Base-by-base conservation (phyloP, 2,888 invertebrate species). In the Lochmaea capreae region DNA sequence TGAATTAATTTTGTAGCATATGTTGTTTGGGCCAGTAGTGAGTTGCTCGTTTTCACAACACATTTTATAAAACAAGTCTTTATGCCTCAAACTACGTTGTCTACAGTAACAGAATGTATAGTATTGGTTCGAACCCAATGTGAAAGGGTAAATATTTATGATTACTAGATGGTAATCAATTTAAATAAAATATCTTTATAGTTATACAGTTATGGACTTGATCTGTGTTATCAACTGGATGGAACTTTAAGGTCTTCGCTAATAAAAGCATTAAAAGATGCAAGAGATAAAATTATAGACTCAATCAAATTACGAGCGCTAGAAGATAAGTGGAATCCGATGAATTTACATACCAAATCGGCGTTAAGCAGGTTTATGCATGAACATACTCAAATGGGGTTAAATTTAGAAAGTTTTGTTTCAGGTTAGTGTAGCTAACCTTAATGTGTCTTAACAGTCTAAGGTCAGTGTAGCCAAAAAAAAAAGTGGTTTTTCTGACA, bases 151-250 rank as follows among this genome's bases (percentile, higher is more conserved):
- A 75, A 65, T 74, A 46, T 76, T 52, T 33, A 43, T 26, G 61
- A 33, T 58, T 16, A 18, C 43, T 8, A 1, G 65, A 80, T 72
- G 4, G 3, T 5, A 16, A 8, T 62, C 14, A 18, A 61, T 22
- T 16, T 76, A 82, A 39, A 11, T 46, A 5, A 11, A 46, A 46
- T 1, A 12, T 46, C 3, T 81, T 88, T 83, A 58, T 84, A 91
- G 90, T 83, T 92, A 66, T 88, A 88, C 69, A 88, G 88, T 33
- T 89, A 91, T 76, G 98, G 98, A 1, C 90, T 99, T 81, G 98
- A 99, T 88, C 89, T 99, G 73, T 93, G 94, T 78, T 98, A 97
- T 87, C 95, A 96, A 85, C 89, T 99, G 81, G 96, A 98, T 84
- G 94, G 95, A 33, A 91, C 95, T 77, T 88, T 99, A 74, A 90